These are phyloP conservation scores for Cataglyphis hispanica DNA, from an alignment of 1,140 invertebrate genomes.

Conservation along the genomic window DNA sequence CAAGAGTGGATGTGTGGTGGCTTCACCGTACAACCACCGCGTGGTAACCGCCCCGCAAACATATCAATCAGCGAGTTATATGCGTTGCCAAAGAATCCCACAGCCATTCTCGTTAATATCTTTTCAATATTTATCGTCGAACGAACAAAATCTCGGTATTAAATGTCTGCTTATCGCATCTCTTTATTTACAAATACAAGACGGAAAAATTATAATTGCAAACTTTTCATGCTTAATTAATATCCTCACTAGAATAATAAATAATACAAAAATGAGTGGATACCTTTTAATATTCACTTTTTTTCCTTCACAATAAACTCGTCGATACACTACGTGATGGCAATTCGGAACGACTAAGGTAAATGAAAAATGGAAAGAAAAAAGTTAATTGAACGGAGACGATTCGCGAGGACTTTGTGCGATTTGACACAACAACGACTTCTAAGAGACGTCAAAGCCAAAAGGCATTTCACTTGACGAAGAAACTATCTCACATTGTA, in stretches of 20 bases:
- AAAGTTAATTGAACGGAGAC: conserved; percentile 8
- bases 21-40: conserved; percentile 80
- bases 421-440: conserved; percentile 1
- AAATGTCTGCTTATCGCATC: no score
- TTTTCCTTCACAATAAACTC: background rate
- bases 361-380: conserved; percentile 19
- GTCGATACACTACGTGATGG: background rate
- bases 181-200: background rate
- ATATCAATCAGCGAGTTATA: conserved; percentile 81
- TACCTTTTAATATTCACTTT: background rate
- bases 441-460: conserved; percentile 6
- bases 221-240: background rate
- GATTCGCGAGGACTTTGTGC: background rate
- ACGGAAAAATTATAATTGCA: background rate
- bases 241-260: background rate
- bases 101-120: conserved; percentile 43
- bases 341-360: background rate
- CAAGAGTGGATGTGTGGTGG: conserved; percentile 79
- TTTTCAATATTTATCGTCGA: background rate
- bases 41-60: conserved; percentile 83
- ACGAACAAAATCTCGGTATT: background rate
- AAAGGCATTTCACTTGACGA: background rate
- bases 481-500: background rate
- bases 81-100: conserved; percentile 47
- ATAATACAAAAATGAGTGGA: background rate